phyloP scores from a whole-genome alignment of 2,888 invertebrate genomes.

The Dermolepida albohirtum region DNA sequence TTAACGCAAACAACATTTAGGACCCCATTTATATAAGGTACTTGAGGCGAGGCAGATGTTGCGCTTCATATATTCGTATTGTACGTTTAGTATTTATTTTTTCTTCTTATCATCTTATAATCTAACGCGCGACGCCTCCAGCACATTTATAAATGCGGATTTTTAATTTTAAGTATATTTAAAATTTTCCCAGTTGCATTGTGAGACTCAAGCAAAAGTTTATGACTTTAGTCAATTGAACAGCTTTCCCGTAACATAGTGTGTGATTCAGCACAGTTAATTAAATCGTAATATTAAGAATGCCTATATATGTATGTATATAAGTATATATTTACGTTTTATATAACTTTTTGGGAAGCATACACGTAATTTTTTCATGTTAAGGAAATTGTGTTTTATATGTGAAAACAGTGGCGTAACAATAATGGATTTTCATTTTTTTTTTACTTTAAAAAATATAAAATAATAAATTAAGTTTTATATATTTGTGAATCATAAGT shows the following conservation, averaged over 20 bases:
- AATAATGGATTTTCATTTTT: no score
- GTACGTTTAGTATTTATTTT: background rate
- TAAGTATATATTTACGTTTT: no score
- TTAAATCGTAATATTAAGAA: conserved; percentile 9
- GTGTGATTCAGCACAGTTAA: conserved; percentile 30
- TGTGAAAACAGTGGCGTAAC: no score
- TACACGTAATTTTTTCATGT: no score
- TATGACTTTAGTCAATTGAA: conserved; percentile 28
- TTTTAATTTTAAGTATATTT: conserved; percentile 22
- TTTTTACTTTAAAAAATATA: no score
- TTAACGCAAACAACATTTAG: conserved; percentile 37
- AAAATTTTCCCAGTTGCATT: conserved; percentile 18
- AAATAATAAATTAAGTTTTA: no score
- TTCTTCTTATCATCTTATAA: background rate
- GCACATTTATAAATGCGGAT: conserved; percentile 12
- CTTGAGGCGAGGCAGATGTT: conserved; percentile 1
- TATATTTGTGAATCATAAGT: no score
- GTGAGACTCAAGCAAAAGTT: conserved; percentile 33
- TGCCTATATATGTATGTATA: background rate
- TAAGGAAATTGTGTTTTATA: no score
- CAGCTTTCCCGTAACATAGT: conserved; percentile 23
- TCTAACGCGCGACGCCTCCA: conserved; percentile 4
- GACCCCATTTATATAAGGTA: conserved; percentile 15
- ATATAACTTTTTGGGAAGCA: no score
- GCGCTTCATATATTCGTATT: background rate